phyloP scores from a whole-genome alignment of 2,113 vertebrate species.

The Ophthalmolycus amberensis region DNA sequence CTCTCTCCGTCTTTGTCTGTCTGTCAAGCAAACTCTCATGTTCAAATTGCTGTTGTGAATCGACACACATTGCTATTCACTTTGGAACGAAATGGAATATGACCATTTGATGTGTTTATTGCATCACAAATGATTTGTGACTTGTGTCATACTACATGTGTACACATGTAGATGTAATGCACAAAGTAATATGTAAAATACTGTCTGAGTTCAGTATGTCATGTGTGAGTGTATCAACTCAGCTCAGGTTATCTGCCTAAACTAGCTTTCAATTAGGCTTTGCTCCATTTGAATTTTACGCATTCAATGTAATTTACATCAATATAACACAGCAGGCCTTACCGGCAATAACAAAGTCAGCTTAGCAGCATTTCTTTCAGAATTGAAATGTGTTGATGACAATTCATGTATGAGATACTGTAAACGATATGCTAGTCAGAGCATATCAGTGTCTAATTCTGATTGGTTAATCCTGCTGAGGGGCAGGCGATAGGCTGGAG shows the following conservation, averaged over 20 bases:
- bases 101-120: not conserved
- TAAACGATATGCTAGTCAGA: conserved; percentile 33
- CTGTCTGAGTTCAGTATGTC: not conserved
- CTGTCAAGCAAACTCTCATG: conserved; percentile 6
- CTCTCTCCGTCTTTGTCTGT: not conserved
- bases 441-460: conserved; percentile 32
- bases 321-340: conserved; percentile 26
- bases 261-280: not conserved
- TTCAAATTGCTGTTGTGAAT: not conserved
- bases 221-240: not conserved
- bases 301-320: conserved; percentile 39
- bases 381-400: conserved; percentile 40
- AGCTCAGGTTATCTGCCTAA: conserved; percentile 12
- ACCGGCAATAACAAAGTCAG: conserved; percentile 37
- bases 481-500: conserved; percentile 30
- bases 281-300: conserved; percentile 32
- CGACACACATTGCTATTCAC: not conserved
- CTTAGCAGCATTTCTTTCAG: conserved; percentile 41
- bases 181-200: not conserved
- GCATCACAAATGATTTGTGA: not conserved
- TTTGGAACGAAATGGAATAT: not conserved
- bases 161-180: not conserved
- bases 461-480: conserved; percentile 60
- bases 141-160: not conserved
- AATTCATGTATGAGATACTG: conserved; percentile 30